Evolutionary conservation across 2,888 invertebrate species (phyloP).

Genomic region (Parascotia fuliginaria): DNA sequence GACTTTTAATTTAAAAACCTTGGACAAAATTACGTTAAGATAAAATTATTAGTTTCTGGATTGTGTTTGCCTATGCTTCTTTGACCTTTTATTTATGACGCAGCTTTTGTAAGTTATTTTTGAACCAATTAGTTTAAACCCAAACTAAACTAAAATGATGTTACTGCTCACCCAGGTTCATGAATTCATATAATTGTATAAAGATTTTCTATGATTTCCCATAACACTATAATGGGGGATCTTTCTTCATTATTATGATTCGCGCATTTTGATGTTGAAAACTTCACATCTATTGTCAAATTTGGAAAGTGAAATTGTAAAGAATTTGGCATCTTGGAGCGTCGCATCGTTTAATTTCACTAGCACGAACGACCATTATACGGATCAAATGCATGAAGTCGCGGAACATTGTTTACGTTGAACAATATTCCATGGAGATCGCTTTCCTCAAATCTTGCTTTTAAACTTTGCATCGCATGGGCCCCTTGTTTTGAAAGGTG

Average conservation of each 20-base stretch:
- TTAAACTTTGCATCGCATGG: slow-evolving; percentile 13
- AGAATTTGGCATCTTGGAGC: slow-evolving; percentile 29
- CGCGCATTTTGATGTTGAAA: not conserved
- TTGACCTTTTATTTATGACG: no score
- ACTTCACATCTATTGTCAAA: slow-evolving; percentile 43
- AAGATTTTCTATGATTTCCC: not conserved
- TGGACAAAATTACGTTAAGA: no score
- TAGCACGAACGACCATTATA: slow-evolving; percentile 17
- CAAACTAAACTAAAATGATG: no score
- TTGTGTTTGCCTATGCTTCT: no score
- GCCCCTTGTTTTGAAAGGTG: not conserved
- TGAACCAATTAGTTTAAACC: no score
- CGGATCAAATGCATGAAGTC: slow-evolving; percentile 23
- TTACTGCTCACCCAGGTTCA: no score
- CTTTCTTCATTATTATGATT: not conserved
- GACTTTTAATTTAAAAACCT: no score
- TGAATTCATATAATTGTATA: no score
- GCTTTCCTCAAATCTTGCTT: slow-evolving; percentile 22
- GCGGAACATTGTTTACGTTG: slow-evolving; percentile 20
- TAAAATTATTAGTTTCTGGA: no score
- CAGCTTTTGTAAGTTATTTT: no score
- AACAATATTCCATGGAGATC: slow-evolving; percentile 16
- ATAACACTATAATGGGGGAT: not conserved
- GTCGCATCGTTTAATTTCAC: slow-evolving; percentile 35
- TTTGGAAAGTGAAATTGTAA: slow-evolving; percentile 51